These are phyloP conservation scores for Keiferia lycopersicella DNA, from an alignment of 2,888 invertebrate species.

Conservation along the genomic window DNA sequence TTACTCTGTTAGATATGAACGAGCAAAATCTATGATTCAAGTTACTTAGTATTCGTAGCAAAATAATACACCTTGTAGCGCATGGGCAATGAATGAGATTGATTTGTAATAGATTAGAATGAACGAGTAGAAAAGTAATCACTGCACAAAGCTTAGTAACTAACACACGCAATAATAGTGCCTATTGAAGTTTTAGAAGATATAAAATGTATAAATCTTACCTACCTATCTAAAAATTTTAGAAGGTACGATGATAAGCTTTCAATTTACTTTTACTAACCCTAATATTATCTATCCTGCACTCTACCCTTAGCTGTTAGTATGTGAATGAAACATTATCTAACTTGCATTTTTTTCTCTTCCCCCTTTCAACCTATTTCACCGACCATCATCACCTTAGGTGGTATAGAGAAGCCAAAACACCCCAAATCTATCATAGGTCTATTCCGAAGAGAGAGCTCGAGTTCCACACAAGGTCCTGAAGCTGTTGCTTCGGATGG, in stretches of 20 bases:
- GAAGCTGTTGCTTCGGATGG: conserved; percentile 81
- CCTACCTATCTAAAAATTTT: background rate
- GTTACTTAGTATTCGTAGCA: background rate
- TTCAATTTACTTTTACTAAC: background rate
- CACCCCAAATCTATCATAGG: conserved; percentile 93
- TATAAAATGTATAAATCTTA: too few species aligned
- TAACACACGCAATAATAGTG: background rate
- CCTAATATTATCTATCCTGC: conserved; percentile 25
- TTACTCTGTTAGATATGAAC: background rate
- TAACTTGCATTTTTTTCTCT: conserved; percentile 58
- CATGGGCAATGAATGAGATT: background rate
- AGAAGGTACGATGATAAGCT: background rate
- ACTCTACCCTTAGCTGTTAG: conserved; percentile 39
- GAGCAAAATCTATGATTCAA: background rate
- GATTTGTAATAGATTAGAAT: background rate
- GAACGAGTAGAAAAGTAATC: background rate
- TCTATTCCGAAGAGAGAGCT: conserved; percentile 92
- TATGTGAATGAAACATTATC: conserved; percentile 43
- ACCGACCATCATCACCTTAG: conserved; percentile 67
- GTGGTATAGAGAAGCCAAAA: conserved; percentile 93
- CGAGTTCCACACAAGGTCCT: conserved; percentile 84
- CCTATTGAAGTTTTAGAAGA: background rate
- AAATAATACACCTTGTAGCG: background rate
- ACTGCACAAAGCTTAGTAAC: background rate
- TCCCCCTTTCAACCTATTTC: conserved; percentile 49